Percentiles rank a stretch among this genome's conserved stretches.
Conservation (phyloP, 2,113 vertebrate species). For the Halichoerus grypus region DNA sequence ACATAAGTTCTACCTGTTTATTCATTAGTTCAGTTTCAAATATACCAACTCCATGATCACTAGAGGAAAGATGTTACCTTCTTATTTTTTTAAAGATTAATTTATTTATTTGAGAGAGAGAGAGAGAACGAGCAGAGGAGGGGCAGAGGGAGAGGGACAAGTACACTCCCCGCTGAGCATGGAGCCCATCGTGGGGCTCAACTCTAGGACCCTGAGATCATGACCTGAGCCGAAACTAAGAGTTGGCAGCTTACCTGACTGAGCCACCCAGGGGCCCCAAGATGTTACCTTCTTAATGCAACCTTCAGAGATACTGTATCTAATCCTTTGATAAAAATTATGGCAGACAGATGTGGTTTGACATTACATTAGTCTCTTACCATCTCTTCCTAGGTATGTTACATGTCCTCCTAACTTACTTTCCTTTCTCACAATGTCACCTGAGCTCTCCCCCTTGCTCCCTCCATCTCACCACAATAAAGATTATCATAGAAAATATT, state of each 20-base stretch:
- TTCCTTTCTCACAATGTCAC: background rate
- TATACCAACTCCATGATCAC: background rate
- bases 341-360: background rate
- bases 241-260: background rate
- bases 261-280: background rate
- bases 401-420: background rate
- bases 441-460: too few relatives aligned
- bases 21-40: background rate
- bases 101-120: background rate
- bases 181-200: background rate
- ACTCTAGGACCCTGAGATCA: background rate
- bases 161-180: background rate
- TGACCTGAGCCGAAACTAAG: background rate
- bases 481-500: background rate
- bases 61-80: background rate
- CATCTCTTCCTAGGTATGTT: background rate
- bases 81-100: background rate
- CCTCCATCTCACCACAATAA: background rate
- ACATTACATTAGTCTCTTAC: background rate
- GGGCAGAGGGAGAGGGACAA: background rate
- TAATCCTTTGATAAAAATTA: background rate
- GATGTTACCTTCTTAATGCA: background rate
- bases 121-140: background rate
- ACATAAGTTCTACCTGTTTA: background rate
- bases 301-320: constrained; percentile 3